Percentiles rank a stretch among this genome's conserved stretches.
Evolutionary conservation across 2,797 vertebrate genomes (phyloP).

Genomic region (Scomberomorus guttatus): DNA sequence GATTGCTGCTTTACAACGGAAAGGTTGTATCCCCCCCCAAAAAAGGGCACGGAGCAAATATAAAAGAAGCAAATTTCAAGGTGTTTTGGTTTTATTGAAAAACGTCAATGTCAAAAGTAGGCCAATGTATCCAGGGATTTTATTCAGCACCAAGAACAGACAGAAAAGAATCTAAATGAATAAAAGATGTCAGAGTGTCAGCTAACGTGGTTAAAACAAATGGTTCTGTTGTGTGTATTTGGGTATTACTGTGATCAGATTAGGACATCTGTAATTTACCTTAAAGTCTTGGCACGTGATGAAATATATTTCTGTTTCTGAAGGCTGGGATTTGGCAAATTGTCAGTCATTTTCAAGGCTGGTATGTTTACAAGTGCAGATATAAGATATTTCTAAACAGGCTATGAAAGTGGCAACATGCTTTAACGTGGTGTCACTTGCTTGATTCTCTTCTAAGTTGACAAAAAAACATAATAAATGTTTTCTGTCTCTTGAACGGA

Average conservation of each 20-base stretch:
- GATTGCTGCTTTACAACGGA: no score
- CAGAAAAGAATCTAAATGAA: no score
- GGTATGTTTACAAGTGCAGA: background rate
- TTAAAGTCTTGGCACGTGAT: background rate
- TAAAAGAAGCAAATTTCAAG: background rate
- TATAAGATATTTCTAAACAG: background rate
- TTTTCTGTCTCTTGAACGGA: conserved; percentile 19
- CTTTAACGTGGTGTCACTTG: background rate
- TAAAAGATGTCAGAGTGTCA: no score
- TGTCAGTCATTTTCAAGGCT: background rate
- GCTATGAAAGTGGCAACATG: background rate
- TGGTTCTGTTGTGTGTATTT: background rate
- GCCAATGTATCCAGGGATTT: no score
- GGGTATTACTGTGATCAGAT: background rate
- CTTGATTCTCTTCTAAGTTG: background rate
- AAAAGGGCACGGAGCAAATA: no score
- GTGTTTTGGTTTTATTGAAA: background rate
- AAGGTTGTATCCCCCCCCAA: no score
- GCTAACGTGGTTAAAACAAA: background rate
- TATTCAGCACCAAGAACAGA: no score
- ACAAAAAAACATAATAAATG: background rate
- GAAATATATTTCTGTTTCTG: background rate
- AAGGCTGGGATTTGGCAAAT: background rate
- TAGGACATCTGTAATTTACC: background rate
- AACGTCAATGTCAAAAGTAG: background rate